Evolutionary conservation across 1,140 invertebrate genomes (phyloP), one percentile per base, ranked within the genome.

Genomic region (Bacillus rossius): DNA sequence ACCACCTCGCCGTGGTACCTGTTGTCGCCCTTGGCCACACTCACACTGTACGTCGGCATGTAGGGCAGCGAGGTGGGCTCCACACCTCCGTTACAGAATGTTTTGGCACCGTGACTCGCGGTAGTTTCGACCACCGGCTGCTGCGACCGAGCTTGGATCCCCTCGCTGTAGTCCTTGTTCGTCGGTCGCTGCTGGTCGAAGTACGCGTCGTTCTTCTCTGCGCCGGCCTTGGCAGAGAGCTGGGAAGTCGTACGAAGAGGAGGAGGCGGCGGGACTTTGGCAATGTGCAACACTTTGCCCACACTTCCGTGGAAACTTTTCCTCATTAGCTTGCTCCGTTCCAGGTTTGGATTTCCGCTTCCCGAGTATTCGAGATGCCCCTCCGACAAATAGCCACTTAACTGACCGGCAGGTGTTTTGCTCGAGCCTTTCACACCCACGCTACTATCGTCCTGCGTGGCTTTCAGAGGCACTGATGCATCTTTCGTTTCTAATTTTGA

Each of bases 291-390:
- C 62, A 85, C 83, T 72, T 90, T 89, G 0, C 87, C 83, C 5
- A 86, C 86, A 67, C 87, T 92, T 23, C 88, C 88, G 70, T 92
- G 88, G 70, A 92, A 91, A 72, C 89, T 92, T 66, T 92, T 93
- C 65, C 90, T 81, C 90, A 92, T 94, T 43, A 93, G 74, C 67
- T 88, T 89, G 75, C 89, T 92, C 63, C 88, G 79, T 70, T 93
- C 89, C 20, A 92, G 77, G 67, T 91, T 92, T 1, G 90, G 88
- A 75, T 92, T 92, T 14, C 73, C 69, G 22, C 61, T 62, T n/a
- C 79, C 74, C n/a, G 76, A 65, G 65, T 86, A 89, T 65, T 94
- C 90, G 49, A 92, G 75, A 71, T 92, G 89, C 0, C 90, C 91
- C 74, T 94, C 90, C 13, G 89, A 92, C 49, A 94, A 75, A 71